phyloP scores from a whole-genome alignment of 2,888 invertebrate genomes.

The Caenorhabditis virilis region DNA sequence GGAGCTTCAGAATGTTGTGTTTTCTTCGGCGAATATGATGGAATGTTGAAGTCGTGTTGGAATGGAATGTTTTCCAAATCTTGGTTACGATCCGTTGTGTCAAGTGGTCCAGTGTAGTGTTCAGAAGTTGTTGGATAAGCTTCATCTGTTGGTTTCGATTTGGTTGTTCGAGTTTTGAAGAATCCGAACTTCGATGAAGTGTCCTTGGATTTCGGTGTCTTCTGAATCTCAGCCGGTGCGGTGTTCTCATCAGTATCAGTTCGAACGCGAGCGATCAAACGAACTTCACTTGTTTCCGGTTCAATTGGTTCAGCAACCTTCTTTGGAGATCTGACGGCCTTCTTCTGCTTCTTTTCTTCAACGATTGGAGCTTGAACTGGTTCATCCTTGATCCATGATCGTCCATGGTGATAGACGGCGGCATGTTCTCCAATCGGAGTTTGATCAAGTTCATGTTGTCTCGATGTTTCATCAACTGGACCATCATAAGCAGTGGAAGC shows the following conservation, averaged over 20 bases:
- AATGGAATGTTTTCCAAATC: conserved; percentile 30
- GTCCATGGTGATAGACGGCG: conserved; percentile 36
- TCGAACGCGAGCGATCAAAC: conserved; percentile 29
- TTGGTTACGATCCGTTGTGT: conserved; percentile 7
- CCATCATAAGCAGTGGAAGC: conserved; percentile 25
- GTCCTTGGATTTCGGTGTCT: conserved; percentile 10
- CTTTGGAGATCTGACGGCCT: background rate
- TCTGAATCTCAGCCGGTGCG: conserved; percentile 10
- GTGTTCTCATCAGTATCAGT: conserved; percentile 11
- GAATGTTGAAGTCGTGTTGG: conserved; percentile 7
- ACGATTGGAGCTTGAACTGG: background rate
- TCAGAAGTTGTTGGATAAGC: conserved; percentile 4
- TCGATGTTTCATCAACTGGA: conserved; percentile 19
- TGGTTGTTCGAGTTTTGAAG: too few relatives aligned
- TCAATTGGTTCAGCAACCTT: conserved; percentile 10
- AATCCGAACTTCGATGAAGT: conserved; percentile 9
- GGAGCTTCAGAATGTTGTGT: background rate
- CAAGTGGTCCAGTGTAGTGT: conserved; percentile 24
- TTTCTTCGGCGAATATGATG: conserved; percentile 18
- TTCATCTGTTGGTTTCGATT: background rate
- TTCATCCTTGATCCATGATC: conserved; percentile 22
- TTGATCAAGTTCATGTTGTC: conserved; percentile 13
- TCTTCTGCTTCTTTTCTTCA: background rate
- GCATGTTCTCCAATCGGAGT: conserved; percentile 20
- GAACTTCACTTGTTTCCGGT: conserved; percentile 15